Conservation (phyloP, 2,797 vertebrate genomes). For the Parambassis ranga region DNA sequence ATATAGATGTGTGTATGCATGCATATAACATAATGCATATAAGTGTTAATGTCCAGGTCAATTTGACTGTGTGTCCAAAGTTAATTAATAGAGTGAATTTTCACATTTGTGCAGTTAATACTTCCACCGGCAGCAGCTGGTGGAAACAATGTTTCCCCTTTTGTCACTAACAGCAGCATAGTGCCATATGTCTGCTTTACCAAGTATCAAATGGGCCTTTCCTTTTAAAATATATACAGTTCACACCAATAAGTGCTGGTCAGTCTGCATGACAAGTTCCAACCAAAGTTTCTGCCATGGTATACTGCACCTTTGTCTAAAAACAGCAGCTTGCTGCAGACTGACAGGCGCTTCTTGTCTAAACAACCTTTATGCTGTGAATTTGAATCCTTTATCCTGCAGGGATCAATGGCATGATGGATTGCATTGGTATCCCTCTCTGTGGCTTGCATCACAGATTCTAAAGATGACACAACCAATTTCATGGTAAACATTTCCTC, state of each 20-base stretch:
- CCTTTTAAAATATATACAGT: neutral
- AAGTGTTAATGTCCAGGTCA: neutral
- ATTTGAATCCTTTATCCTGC: conserved; percentile 56
- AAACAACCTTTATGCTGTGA: conserved; percentile 38
- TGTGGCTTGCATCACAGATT: conserved; percentile 74
- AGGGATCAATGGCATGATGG: conserved; percentile 81
- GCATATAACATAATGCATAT: neutral
- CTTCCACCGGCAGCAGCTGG: neutral
- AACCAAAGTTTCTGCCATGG: neutral
- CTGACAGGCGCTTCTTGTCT: conserved; percentile 19
- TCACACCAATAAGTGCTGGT: neutral
- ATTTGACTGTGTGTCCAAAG: neutral
- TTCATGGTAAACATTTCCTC: conserved; percentile 79
- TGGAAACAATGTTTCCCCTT: neutral
- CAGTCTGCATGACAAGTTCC: neutral
- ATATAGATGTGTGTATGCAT: neutral
- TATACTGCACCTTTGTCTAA: neutral
- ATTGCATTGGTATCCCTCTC: conserved; percentile 77
- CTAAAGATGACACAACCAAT: conserved; percentile 78
- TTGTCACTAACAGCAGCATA: neutral
- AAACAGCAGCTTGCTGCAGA: neutral
- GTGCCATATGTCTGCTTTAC: neutral
- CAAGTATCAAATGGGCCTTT: neutral
- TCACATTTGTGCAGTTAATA: neutral
- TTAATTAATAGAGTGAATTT: neutral